Evolutionary conservation across 2,797 vertebrate species (phyloP).

Genomic region (Muscicapa comitata): DNA sequence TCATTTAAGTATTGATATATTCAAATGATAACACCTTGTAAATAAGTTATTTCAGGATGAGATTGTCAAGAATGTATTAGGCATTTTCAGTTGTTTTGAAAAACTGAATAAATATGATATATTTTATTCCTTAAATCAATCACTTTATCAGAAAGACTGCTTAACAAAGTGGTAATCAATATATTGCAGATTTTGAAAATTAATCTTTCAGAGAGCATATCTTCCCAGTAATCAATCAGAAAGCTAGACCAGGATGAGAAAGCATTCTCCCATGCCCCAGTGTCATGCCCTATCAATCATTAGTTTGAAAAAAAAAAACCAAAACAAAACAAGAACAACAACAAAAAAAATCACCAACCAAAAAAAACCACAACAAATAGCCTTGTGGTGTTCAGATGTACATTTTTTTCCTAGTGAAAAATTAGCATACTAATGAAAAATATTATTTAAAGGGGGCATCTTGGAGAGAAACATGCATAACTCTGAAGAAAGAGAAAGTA

Average conservation of each 20-base stretch:
- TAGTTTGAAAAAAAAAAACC: background rate
- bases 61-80: background rate
- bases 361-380: background rate
- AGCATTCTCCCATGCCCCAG: background rate
- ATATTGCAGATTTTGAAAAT: background rate
- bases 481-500: rapidly evolving
- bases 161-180: background rate
- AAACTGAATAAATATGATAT: background rate
- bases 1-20: background rate
- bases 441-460: background rate
- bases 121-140: background rate
- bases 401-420: background rate
- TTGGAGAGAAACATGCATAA: background rate
- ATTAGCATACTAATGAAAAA: background rate
- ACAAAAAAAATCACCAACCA: too few species aligned
- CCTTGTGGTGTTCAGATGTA: background rate
- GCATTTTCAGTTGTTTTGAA: background rate
- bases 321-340: too few species aligned
- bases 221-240: background rate
- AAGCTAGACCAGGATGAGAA: background rate
- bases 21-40: background rate
- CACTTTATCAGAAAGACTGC: background rate
- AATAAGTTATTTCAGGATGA: background rate
- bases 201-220: background rate
- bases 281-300: background rate